A percentile compares a stretch with the other conserved stretches of the same genome.
Conservation (phyloP, 2,113 vertebrate species). For the Galbula dea region DNA sequence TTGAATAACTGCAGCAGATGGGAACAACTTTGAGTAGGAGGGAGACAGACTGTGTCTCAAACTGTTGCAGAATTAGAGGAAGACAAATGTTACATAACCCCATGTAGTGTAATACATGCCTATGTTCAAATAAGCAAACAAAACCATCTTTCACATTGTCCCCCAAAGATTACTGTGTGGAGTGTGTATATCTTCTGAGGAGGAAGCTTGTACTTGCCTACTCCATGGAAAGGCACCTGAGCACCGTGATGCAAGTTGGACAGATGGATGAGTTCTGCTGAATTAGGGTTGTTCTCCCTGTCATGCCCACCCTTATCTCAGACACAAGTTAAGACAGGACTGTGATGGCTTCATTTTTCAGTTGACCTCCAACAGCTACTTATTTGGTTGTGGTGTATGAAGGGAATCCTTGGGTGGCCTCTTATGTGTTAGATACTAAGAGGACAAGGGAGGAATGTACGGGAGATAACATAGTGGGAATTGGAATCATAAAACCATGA, state of each 20-base stretch:
- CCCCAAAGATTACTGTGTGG: not conserved
- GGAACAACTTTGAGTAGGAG: slow-evolving; percentile 36
- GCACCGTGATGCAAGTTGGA: not conserved
- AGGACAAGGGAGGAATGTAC: not conserved
- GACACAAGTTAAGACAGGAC: not conserved
- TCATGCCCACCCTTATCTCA: not conserved
- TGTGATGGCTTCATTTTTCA: not conserved
- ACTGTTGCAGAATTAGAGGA: slow-evolving; percentile 18
- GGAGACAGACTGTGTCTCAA: slow-evolving; percentile 45
- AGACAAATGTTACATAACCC: not conserved
- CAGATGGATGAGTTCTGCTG: not conserved
- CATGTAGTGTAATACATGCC: not conserved
- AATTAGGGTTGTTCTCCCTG: not conserved
- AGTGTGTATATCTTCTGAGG: too few relatives aligned
- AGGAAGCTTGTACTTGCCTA: not conserved
- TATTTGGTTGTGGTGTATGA: not conserved
- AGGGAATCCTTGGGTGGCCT: not conserved
- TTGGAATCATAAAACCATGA: not conserved
- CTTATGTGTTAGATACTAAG: not conserved
- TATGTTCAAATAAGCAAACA: not conserved
- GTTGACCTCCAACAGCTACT: not conserved
- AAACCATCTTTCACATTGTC: not conserved
- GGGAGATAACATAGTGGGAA: not conserved
- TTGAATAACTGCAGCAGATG: slow-evolving; percentile 46
- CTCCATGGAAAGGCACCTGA: not conserved